These are phyloP conservation scores for Leptosomus discolor DNA, from an alignment of 2,113 vertebrate genomes.

Conservation along the genomic window DNA sequence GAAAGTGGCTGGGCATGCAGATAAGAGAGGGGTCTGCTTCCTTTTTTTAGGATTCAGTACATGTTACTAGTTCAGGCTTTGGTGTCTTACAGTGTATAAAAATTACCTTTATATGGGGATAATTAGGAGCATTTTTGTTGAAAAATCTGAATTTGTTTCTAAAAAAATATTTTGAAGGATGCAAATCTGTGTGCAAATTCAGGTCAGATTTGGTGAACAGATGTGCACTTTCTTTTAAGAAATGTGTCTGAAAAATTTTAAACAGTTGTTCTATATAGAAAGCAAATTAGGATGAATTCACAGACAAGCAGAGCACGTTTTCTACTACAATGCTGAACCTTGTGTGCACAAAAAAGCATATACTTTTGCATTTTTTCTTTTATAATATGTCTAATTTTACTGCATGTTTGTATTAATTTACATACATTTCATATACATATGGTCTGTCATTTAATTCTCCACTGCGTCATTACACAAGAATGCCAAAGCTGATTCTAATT, in stretches of 20 bases:
- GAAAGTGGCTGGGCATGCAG: background rate
- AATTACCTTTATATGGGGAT: background rate
- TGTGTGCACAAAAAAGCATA: background rate
- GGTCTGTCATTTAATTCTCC: conserved; percentile 65
- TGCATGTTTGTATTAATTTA: conserved; percentile 52
- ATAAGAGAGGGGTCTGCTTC: background rate
- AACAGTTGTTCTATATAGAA: background rate
- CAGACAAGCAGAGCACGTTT: background rate
- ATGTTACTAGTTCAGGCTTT: background rate
- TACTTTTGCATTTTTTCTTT: background rate
- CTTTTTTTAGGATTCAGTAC: background rate
- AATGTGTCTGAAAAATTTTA: background rate
- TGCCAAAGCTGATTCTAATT: conserved; percentile 72
- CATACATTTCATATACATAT: conserved; percentile 59
- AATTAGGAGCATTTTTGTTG: conserved; percentile 3
- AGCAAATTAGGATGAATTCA: background rate
- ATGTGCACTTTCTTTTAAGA: background rate
- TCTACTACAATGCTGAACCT: background rate
- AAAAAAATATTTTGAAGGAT: background rate
- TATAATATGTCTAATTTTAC: background rate
- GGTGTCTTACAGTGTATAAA: background rate
- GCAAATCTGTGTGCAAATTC: background rate
- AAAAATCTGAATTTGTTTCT: background rate
- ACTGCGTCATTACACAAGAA: conserved; percentile 57
- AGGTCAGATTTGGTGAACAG: conserved; percentile 21